Base-by-base conservation (phyloP, 2,888 invertebrate species). In the Nebria salina region DNA sequence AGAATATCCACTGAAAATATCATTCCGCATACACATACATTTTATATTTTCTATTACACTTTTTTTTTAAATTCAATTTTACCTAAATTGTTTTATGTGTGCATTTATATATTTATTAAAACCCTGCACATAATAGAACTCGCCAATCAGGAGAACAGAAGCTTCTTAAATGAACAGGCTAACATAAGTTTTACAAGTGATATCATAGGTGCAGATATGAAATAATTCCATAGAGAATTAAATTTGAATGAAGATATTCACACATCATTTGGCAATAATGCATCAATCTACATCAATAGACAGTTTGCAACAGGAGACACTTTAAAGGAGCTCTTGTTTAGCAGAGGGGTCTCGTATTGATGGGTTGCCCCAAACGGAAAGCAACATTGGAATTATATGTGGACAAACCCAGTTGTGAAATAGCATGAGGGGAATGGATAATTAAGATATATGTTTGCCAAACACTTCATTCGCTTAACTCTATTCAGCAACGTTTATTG, bases 361-460 rank as follows among this genome's bases (percentile, higher is more conserved):
- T 72, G 77, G 77, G 77, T 77, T 77, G 72, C 72, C 65, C 41
- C 41, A 13, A 5, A 76, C 20, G 20, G 20, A 20, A 20, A 20
- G 20, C 20, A 20, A 20, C 76, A 66, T 70, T 25, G 41, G 42
- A 68, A 25, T 41, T 68, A 42, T 68, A 41, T 68, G 76, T 66
- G 76, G 75, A 43, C 25, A 75, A 26, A 26, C 75, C 74, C 75
- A 26, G 20, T 64, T 41, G n/a, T 7, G 26, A 26, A 72, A 72
- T 34, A 26, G 9, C 72, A 26, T 26, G n/a, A 26, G 72, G 68
- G 68, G 70, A 15, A 43, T n/a, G 13, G 7, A 13, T 70, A 77
- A 77, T 77, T 77, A 77, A 77, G 77, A 77, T 77, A 65, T 77
- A 77, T 77, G 77, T 77, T 77, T 77, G 77, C 41, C 72, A 77